Base-by-base conservation (phyloP, 2,797 vertebrate species). In the Tiaroga cobitis region DNA sequence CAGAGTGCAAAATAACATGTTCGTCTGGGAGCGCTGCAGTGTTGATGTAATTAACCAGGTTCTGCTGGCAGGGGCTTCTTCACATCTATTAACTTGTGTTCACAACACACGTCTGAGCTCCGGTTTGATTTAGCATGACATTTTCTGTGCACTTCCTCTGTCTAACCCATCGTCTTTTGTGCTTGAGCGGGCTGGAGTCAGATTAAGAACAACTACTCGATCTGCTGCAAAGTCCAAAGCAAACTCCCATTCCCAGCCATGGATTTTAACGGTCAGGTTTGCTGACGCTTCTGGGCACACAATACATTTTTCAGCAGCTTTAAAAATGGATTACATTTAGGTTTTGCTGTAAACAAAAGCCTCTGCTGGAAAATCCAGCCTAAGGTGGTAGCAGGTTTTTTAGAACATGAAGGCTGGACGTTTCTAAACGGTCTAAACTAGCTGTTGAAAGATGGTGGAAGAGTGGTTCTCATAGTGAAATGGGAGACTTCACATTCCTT, bases 271-370 rank as follows among this genome's bases (percentile, higher is more conserved):
- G 68, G 86, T 86, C 84, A 86, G 86, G 81, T 86, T 68, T 87
- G 65, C 61, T 59, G 63, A 84, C 39, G 82, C 84, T 87, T 78
- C 39, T 67, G 74, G 76, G 80, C 73, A 72, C 41, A 59, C 61
- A 65, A 46, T 77, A 82, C n/a, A 83, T 87, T 84, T 91, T 90
- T 68, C 79, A 75, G 82, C n/a, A 39, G 77, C 87, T 90, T 76
- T 87, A 43, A 82, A 90, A 85, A 59, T 46, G 75, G 89, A 90
- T 91, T 90, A 89, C 81, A 85, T 72, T 78, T 67, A 79, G 83
- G 73, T 78, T 83, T 76, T 65, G 77, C 65, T 86, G 81, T 84
- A 87, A 90, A 89, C 85, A 90, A 91, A 77, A 39, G 78, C 24
- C 19, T 67, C 59, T 67, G 61, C 54, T 8, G 37, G 54, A 78